Evolutionary conservation across 2,113 vertebrate genomes (phyloP).

Genomic region (Dromaius novaehollandiae): DNA sequence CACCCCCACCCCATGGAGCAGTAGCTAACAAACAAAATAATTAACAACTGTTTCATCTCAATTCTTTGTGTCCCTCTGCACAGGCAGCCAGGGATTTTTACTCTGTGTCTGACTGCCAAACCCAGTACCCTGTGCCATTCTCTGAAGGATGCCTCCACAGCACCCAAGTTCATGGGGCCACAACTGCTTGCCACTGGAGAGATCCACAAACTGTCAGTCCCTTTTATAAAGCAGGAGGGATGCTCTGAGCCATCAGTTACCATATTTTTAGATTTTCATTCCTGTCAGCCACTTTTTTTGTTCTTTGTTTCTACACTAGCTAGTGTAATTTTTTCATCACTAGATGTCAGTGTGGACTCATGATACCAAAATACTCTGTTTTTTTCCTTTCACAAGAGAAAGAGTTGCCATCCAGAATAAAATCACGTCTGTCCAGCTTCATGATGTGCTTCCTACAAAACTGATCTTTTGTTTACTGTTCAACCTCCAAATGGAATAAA

Average conservation of each 20-base stretch:
- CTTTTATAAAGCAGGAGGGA: not conserved
- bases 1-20: not conserved
- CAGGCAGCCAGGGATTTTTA: not conserved
- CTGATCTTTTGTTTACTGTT: not conserved
- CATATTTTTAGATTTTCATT: not conserved
- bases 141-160: not conserved
- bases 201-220: rapidly evolving
- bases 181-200: not conserved
- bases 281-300: not conserved
- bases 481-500: not conserved
- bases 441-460: not conserved
- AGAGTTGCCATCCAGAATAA: not conserved
- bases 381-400: not conserved
- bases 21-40: not conserved
- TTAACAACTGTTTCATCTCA: not conserved
- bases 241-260: not conserved
- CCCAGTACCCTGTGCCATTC: rapidly evolving
- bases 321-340: constrained; percentile 71
- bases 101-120: not conserved
- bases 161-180: not conserved
- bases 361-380: not conserved
- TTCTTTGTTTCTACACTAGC: constrained; percentile 24
- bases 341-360: constrained; percentile 80
- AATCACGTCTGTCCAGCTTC: not conserved
- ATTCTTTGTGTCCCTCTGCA: not conserved